Conservation (phyloP, 2,797 vertebrate species). For the Centroberyx gerrardi region DNA sequence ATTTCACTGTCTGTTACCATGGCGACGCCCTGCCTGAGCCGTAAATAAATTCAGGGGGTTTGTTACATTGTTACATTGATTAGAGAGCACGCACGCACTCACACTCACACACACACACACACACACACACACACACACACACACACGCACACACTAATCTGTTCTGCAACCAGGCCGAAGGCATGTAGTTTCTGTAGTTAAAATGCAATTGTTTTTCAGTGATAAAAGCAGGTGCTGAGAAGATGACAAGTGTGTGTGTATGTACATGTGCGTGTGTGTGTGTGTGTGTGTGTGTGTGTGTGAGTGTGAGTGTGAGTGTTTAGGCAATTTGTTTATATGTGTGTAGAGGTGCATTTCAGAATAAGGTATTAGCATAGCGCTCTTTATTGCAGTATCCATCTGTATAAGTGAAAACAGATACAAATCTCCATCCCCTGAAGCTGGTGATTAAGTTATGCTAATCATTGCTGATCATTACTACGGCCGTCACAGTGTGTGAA, state of each 20-base stretch:
- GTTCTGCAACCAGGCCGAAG: constrained; percentile 6
- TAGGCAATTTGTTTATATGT: constrained; percentile 32
- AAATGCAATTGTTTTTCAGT: constrained; percentile 40
- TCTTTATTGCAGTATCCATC: constrained; percentile 48
- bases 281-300: constrained; percentile 37
- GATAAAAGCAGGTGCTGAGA: not conserved
- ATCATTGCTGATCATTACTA: constrained; percentile 64
- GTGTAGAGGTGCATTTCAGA: constrained; percentile 46
- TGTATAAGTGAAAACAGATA: constrained; percentile 63
- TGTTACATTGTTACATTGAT: constrained; percentile 68
- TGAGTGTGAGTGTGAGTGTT: constrained; percentile 6
- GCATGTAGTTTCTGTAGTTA: constrained; percentile 22
- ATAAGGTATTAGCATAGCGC: constrained; percentile 52
- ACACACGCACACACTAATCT: constrained; percentile 20
- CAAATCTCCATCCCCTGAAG: constrained; percentile 65
- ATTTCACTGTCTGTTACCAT: constrained; percentile 85
- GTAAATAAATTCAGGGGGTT: constrained; percentile 78
- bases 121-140: constrained; percentile 5
- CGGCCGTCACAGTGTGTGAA: not conserved
- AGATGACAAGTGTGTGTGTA: not conserved
- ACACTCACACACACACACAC: constrained; percentile 15
- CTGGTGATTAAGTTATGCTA: constrained; percentile 74
- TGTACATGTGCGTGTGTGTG: constrained; percentile 26
- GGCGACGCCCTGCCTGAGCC: constrained; percentile 77
- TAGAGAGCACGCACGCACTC: constrained; percentile 48